Base-by-base conservation (phyloP, 2,888 invertebrate species). In the Dryococelus australis region DNA sequence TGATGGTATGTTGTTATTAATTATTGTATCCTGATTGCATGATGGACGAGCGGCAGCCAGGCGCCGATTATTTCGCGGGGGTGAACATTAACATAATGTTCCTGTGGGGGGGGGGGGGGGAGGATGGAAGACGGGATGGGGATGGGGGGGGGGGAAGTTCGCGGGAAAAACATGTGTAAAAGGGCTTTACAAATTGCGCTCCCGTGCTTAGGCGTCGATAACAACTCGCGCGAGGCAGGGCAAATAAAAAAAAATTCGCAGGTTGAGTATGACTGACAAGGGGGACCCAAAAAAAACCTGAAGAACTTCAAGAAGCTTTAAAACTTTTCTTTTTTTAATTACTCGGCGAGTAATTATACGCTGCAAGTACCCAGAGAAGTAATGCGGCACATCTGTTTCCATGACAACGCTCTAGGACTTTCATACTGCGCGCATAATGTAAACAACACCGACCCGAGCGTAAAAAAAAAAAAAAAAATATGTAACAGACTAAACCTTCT, bases 1-100 rank as follows among this genome's bases (percentile, higher is more conserved):
- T 83, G 83, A 83, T 83, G 83, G 35, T 83, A 83, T 83, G 83
- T 83, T 86, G 78, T 86, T 86, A 86, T 86, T 86, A 86, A 86
- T 86, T 86, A 86, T 86, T 86, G 53, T 83, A 83, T 28, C 83
- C 83, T 83, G 83, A 83, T 83, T 83, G 35, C 83, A 83, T 83
- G 83, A 83, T 83, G 83, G 83, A 83, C 83, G 83, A 83, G 35
- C 83, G 24, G 26, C 8, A 6, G 35, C 43, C n/a, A n/a, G n/a
- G n/a, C 85, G 43, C 26, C 43, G n/a, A 27, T 43, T 43, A 27
- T 27, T 43, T 47, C 26, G 85, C 47, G 47, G 47, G 85, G 27
- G 28, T n/a, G 35, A 35, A 43, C 35, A 84, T 51, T 51, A 43
- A 53, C 85, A 27, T 35, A 85, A 85, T 43, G 47, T 20, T 47